These are phyloP conservation scores for Malurus leucopterus DNA, from an alignment of 2,797 vertebrate species.

Conservation along the genomic window DNA sequence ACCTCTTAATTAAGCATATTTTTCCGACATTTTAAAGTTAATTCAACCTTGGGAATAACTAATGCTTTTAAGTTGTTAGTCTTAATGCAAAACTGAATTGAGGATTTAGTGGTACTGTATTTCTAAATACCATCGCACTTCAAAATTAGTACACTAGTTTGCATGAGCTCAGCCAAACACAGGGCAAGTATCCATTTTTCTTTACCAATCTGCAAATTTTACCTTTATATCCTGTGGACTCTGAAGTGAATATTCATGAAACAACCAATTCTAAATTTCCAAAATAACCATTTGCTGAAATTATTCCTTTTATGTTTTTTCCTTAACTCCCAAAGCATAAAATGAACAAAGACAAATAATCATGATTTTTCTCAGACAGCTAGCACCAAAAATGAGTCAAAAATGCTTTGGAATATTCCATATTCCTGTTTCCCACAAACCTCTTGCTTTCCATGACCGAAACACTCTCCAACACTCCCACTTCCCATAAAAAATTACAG, in stretches of 20 bases:
- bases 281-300: not conserved
- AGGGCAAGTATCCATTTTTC: not conserved
- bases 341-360: not conserved
- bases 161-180: fast-evolving
- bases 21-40: not conserved
- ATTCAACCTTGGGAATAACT: not conserved
- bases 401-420: not conserved
- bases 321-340: not conserved
- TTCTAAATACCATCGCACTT: not conserved
- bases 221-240: not conserved
- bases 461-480: not conserved
- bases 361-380: not conserved
- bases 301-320: not conserved
- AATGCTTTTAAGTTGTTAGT: not conserved
- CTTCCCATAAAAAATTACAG: not conserved
- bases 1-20: not conserved
- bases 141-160: not conserved
- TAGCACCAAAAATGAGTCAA: not conserved
- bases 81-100: not conserved
- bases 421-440: not conserved
- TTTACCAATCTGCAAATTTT: not conserved
- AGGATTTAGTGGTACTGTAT: not conserved
- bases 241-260: not conserved
- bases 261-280: not conserved
- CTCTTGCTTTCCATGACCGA: not conserved